Percentiles rank a stretch among this genome's conserved stretches.
Conservation (phyloP, 2,797 vertebrate species). For the Kryptolebias ocellatus region DNA sequence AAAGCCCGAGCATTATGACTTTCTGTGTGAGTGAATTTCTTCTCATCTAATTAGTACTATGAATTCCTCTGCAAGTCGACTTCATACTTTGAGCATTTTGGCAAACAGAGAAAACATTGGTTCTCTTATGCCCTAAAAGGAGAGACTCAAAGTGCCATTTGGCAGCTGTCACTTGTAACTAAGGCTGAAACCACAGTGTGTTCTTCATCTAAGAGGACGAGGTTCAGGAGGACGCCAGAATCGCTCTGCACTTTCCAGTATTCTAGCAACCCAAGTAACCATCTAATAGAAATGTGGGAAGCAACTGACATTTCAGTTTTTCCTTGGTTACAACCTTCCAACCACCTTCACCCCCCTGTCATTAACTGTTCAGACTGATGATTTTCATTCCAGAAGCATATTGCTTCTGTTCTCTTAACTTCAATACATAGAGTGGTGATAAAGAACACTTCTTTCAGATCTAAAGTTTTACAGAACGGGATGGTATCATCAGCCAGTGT, state of each 20-base stretch:
- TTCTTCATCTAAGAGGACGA: conserved; percentile 54
- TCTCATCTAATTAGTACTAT: conserved; percentile 21
- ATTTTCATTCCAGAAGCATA: conserved; percentile 50
- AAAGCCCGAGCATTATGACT: conserved; percentile 1
- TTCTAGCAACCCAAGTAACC: conserved; percentile 52
- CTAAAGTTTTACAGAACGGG: neutral
- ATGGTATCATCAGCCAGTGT: neutral
- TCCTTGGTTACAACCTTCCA: conserved; percentile 47
- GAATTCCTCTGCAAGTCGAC: conserved; percentile 24
- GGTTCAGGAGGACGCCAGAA: conserved; percentile 59
- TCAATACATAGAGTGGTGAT: conserved; percentile 13
- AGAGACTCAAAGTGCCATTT: conserved; percentile 54
- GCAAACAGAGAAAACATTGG: conserved; percentile 14
- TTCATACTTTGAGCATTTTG: conserved; percentile 23
- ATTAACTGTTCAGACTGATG: conserved; percentile 61
- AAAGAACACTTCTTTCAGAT: conserved; percentile 1
- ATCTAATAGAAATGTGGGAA: conserved; percentile 71
- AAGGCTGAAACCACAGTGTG: conserved; percentile 63
- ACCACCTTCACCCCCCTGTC: conserved; percentile 32
- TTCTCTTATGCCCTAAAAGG: conserved; percentile 61
- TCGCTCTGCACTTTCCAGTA: conserved; percentile 60
- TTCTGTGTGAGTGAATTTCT: conserved; percentile 21
- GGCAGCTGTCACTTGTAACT: conserved; percentile 64
- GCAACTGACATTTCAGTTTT: conserved; percentile 67
- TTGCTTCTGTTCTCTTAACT: conserved; percentile 31